Evolutionary conservation across 2,797 vertebrate species (phyloP).

Genomic region (Helarctos malayanus): DNA sequence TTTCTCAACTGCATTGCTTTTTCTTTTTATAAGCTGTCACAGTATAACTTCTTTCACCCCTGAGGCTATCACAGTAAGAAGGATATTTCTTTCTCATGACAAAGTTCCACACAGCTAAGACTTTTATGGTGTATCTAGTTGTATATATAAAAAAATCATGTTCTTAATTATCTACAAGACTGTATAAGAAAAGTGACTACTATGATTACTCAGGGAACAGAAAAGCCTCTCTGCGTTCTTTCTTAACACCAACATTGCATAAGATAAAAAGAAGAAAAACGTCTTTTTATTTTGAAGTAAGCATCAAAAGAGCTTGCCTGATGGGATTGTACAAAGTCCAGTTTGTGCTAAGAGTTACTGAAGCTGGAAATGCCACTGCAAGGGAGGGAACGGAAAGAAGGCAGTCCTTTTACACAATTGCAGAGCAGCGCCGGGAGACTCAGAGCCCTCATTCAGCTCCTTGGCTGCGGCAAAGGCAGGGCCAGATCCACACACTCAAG

Average conservation of each 20-base stretch:
- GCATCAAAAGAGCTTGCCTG: slow-evolving; percentile 49
- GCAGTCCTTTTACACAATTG: not conserved
- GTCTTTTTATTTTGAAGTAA: slow-evolving; percentile 60
- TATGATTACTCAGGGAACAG: not conserved
- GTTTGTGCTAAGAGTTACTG: not conserved
- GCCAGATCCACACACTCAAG: not conserved
- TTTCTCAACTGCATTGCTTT: slow-evolving; percentile 13
- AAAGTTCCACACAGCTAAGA: slow-evolving; percentile 30
- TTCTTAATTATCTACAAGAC: slow-evolving; percentile 65
- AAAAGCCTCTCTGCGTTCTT: slow-evolving; percentile 46
- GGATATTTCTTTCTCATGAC: slow-evolving; percentile 53
- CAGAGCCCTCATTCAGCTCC: not conserved
- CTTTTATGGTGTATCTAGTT: slow-evolving; percentile 32
- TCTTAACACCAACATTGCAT: not conserved
- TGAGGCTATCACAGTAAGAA: slow-evolving; percentile 55
- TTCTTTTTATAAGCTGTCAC: slow-evolving; percentile 31
- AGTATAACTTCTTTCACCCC: slow-evolving; percentile 18
- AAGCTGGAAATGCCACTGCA: not conserved
- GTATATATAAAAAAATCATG: slow-evolving; percentile 7
- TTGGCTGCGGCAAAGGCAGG: slow-evolving; percentile 12
- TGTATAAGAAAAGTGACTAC: slow-evolving; percentile 13
- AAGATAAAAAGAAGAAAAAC: slow-evolving; percentile 51
- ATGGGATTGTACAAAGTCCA: slow-evolving; percentile 16
- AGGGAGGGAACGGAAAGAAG: not conserved
- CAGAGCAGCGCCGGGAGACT: not conserved